A percentile compares a stretch with the other conserved stretches of the same genome.
Conservation (phyloP, 2,113 vertebrate genomes). For the Naja naja region DNA sequence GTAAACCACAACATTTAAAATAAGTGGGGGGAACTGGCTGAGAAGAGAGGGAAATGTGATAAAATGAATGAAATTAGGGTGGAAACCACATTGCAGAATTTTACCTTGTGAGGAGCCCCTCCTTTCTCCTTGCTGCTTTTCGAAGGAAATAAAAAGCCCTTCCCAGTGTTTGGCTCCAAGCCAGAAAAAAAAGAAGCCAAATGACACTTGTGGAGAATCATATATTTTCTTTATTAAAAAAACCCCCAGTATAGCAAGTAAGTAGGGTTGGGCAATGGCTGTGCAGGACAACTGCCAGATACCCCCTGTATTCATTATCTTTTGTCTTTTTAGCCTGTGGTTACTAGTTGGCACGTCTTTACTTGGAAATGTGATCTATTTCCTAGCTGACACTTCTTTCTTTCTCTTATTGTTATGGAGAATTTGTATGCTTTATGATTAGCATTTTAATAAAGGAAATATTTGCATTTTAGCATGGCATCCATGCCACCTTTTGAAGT, state of each 20-base stretch:
- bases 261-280: background rate
- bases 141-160: background rate
- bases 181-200: background rate
- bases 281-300: background rate
- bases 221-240: background rate
- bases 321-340: background rate
- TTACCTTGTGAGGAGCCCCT: background rate
- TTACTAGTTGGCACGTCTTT: background rate
- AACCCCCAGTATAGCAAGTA: background rate
- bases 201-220: background rate
- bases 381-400: background rate
- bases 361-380: background rate
- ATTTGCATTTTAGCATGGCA: background rate
- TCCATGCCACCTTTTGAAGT: background rate
- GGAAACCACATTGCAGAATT: background rate
- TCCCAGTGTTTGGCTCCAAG: background rate
- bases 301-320: background rate
- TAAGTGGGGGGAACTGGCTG: background rate
- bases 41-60: background rate
- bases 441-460: background rate
- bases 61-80: background rate
- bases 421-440: background rate
- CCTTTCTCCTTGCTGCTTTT: background rate
- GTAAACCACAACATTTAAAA: background rate
- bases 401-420: background rate